Evolutionary conservation across 2,888 invertebrate genomes (phyloP), one percentile per base, ranked within the genome.

Genomic region (Eristalis tenax): DNA sequence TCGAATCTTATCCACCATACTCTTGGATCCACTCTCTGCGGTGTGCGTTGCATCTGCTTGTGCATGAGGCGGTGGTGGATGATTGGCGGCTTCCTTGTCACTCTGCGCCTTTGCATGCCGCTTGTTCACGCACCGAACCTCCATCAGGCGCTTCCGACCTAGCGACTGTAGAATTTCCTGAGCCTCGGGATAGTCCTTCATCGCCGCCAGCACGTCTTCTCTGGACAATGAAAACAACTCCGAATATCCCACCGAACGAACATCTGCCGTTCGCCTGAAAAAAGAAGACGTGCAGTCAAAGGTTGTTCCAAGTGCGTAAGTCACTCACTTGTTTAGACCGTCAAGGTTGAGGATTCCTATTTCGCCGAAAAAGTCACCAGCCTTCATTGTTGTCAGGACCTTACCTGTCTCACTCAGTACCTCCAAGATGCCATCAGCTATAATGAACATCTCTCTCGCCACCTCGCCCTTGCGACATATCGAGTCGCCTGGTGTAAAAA

Each of bases 401-500:
- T 97, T 95, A 0, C 98, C 98, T 11, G 96, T 96, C 91, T 99
- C 99, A 91, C 98, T 99, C 92, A 98, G 96, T 15, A 99, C 98
- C 94, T 99, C 98, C 77, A 99, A 94, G 90, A 99, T 98, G 10
- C 99, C 99, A 92, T 99, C 99, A 4, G 99, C 99, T 91, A 99
- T 99, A 90, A 99, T 99, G 92, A 99, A 99, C 99, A 99, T 99
- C 94, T 99, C 99, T 88, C 99, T 94, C 0, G 99, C 99, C 23
- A 98, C 97, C 94, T 98, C 96, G 90, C 96, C 99, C 94, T 98
- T 98, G 56, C 99, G 95, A 92, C 99, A 99, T 91, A 99, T 98
- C 84, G 98, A 97, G 93, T 99, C 99, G 26, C 99, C 99, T 0
- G 99, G 99, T 28, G 99, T 99, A 93, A 99, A 99, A 92, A 99